These are phyloP conservation scores for Andrena cerasifolii DNA, from an alignment of 1,140 invertebrate genomes.

Conservation along the genomic window DNA sequence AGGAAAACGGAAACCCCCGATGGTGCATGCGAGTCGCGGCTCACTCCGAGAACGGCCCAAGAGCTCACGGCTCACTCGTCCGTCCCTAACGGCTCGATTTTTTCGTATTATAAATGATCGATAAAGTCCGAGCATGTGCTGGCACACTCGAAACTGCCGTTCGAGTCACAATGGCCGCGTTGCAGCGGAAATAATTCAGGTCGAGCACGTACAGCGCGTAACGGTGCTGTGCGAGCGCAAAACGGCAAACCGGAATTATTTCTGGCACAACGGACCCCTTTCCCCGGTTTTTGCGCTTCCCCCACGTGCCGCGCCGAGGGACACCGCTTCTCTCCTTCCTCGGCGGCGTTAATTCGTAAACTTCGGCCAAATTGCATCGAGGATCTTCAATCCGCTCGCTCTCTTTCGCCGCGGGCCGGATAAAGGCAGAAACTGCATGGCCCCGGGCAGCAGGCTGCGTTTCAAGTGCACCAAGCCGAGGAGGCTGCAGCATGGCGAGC, in stretches of 20 bases:
- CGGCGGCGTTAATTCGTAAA: not conserved
- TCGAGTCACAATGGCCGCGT: constrained; percentile 53
- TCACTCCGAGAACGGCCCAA: no score
- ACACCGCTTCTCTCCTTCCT: not conserved
- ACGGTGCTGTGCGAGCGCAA: constrained; percentile 33
- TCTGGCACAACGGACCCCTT: constrained; percentile 11
- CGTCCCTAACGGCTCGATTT: not conserved
- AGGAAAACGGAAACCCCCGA: no score
- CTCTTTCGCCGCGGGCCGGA: not conserved
- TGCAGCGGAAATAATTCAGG: constrained; percentile 64
- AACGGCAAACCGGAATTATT: constrained; percentile 37
- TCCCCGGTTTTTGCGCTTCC: not conserved
- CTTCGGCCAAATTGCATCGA: not conserved
- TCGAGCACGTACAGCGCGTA: constrained; percentile 46
- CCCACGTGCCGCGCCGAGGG: not conserved
- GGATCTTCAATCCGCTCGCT: not conserved
- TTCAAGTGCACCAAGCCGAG: not conserved
- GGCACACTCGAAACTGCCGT: constrained; percentile 49
- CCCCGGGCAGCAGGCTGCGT: not conserved
- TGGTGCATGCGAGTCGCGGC: no score
- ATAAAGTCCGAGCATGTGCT: constrained; percentile 45
- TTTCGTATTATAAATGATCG: constrained; percentile 41
- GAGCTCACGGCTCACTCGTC: not conserved
- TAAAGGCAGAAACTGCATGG: not conserved
- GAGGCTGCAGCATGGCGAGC: not conserved